Conservation (phyloP, 2,113 vertebrate genomes). For the Pterocles burchelli region DNA sequence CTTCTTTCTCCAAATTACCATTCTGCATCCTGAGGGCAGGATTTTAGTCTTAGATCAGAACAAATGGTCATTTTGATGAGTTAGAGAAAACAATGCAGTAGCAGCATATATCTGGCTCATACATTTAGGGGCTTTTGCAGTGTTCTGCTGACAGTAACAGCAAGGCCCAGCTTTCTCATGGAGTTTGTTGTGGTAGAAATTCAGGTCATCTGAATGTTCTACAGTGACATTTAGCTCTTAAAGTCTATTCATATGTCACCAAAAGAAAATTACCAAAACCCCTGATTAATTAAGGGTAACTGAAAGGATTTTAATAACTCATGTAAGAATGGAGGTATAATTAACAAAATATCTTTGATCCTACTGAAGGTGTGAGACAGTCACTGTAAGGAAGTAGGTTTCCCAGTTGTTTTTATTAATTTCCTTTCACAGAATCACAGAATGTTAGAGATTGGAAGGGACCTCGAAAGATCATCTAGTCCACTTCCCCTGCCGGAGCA, state of each 20-base stretch:
- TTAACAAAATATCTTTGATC: background rate
- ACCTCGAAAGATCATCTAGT: too few relatives aligned
- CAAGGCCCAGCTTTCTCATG: background rate
- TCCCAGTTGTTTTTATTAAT: background rate
- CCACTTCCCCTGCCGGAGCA: too few relatives aligned
- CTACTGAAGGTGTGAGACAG: background rate
- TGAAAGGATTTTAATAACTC: background rate
- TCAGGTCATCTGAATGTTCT: background rate
- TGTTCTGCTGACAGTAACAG: background rate
- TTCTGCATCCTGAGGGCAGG: background rate
- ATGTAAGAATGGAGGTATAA: background rate
- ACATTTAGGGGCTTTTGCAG: background rate
- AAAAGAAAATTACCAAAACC: background rate
- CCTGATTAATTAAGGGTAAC: background rate
- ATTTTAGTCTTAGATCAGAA: background rate
- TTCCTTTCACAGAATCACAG: too few relatives aligned
- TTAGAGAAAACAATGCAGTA: background rate
- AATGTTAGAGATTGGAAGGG: too few relatives aligned
- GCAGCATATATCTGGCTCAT: background rate
- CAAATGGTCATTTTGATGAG: constrained; percentile 2
- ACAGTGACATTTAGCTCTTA: background rate
- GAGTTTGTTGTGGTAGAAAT: background rate
- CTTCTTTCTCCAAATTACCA: background rate
- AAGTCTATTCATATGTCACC: background rate
- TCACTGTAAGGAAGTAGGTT: background rate